Evolutionary conservation across 92 coral and sea anemone species (phyloP).

Genomic region (Micromussa lordhowensis): DNA sequence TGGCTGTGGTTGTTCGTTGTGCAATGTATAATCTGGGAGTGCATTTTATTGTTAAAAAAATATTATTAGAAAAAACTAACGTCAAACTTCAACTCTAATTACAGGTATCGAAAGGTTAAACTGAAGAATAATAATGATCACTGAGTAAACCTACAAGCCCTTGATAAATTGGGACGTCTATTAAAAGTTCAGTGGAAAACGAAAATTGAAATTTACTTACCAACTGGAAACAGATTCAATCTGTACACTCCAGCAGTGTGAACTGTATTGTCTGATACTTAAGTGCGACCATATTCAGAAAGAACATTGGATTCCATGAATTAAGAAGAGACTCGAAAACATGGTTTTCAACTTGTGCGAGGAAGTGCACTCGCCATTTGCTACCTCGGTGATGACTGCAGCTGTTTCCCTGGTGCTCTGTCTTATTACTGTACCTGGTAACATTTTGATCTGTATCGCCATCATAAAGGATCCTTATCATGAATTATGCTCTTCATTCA

Average conservation of each 20-base stretch:
- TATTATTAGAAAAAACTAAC: no score
- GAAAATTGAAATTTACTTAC: neutral
- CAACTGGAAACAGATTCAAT: neutral
- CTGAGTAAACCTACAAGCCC: neutral
- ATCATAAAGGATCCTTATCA: slow-evolving; percentile 84
- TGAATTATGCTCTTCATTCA: slow-evolving; percentile 83
- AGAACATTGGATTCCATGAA: neutral
- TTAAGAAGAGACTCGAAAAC: neutral
- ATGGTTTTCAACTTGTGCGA: slow-evolving; percentile 79
- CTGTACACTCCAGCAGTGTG: neutral
- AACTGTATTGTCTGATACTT: neutral
- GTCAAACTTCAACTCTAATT: neutral
- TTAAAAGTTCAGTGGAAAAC: neutral
- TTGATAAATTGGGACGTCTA: no score
- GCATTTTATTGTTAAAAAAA: no score
- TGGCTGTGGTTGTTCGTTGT: no score
- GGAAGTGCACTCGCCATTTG: slow-evolving; percentile 70
- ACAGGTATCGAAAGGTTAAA: neutral
- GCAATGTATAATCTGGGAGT: no score
- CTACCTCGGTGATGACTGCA: slow-evolving; percentile 78
- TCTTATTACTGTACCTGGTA: slow-evolving; percentile 84
- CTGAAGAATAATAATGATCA: neutral
- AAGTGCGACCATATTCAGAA: neutral
- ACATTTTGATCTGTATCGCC: slow-evolving; percentile 79
- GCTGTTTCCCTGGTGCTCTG: slow-evolving; percentile 69